A percentile compares a stretch with the other conserved stretches of the same genome.
Conservation (phyloP, 2,113 vertebrate species). For the Anolis sagrei region DNA sequence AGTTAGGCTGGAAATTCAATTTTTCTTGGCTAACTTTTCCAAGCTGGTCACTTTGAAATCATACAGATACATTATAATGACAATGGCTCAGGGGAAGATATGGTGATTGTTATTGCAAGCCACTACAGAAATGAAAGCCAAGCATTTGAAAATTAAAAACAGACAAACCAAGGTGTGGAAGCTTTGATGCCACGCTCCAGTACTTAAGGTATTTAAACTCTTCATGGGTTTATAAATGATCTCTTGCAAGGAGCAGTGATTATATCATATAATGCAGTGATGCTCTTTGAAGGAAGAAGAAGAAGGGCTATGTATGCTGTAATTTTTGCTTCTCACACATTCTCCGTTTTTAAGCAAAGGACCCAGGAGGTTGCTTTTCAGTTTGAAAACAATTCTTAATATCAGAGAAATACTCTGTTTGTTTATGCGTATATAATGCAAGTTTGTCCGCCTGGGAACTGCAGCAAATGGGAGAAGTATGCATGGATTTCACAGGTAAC, state of each 20-base stretch:
- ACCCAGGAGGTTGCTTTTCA: slow-evolving; percentile 84
- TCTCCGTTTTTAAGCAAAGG: slow-evolving; percentile 68
- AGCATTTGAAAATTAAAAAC: slow-evolving; percentile 20
- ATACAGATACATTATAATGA: neutral
- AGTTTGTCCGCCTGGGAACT: slow-evolving; percentile 91
- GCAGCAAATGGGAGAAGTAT: slow-evolving; percentile 96
- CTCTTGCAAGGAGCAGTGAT: slow-evolving; percentile 66
- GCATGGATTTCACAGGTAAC: slow-evolving; percentile 99
- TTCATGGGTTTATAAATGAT: slow-evolving; percentile 70
- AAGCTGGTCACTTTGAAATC: slow-evolving; percentile 51
- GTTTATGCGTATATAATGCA: slow-evolving; percentile 96
- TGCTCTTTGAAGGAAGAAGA: slow-evolving; percentile 66
- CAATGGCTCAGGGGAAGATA: slow-evolving; percentile 57
- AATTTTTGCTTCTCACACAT: neutral
- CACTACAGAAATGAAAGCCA: slow-evolving; percentile 40
- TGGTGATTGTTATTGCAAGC: slow-evolving; percentile 45
- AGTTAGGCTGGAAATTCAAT: slow-evolving; percentile 39
- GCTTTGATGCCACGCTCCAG: slow-evolving; percentile 54
- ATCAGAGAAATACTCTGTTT: slow-evolving; percentile 90
- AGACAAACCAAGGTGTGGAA: slow-evolving; percentile 40
- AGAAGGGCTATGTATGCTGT: slow-evolving; percentile 39
- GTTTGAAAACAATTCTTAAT: slow-evolving; percentile 92
- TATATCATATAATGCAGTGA: slow-evolving; percentile 58
- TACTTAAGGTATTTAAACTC: slow-evolving; percentile 65
- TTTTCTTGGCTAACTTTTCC: slow-evolving; percentile 58